phyloP scores from a whole-genome alignment of 2,797 vertebrate genomes.

The Falco novaeseelandiae region DNA sequence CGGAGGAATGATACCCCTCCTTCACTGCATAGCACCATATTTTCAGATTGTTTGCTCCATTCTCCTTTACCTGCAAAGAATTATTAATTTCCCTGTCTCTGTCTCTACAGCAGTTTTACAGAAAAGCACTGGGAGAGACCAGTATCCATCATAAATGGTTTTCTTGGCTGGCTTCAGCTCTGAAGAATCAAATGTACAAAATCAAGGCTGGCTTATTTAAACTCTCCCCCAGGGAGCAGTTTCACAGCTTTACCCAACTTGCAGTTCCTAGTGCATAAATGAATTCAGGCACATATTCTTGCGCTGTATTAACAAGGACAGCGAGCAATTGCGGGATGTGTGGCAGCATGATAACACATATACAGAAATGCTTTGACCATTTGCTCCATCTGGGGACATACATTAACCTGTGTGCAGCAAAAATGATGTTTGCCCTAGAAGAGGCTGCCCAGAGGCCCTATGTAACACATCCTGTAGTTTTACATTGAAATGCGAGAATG shows the following conservation, averaged over 20 bases:
- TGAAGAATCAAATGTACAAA: slow-evolving; percentile 29
- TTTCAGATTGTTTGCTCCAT: neutral
- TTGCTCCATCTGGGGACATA: neutral
- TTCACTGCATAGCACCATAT: neutral
- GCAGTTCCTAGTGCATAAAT: slow-evolving; percentile 16
- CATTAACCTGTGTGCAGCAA: neutral
- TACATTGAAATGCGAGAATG: neutral
- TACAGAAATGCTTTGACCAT: neutral
- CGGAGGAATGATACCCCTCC: neutral
- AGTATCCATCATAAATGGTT: neutral
- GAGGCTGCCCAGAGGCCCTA: neutral
- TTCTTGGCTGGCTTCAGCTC: neutral
- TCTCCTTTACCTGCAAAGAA: neutral
- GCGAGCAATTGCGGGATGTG: neutral
- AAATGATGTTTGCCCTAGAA: neutral
- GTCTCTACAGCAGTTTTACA: neutral
- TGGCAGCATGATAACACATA: neutral
- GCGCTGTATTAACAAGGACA: neutral
- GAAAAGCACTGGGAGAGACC: neutral
- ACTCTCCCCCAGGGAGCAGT: neutral
- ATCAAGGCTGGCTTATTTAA: slow-evolving; percentile 21
- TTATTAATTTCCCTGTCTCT: neutral
- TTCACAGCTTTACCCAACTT: neutral
- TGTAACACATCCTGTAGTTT: neutral
- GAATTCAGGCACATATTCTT: slow-evolving; percentile 7